Percentiles rank a stretch among this genome's conserved stretches.
These are phyloP conservation scores for Campylorhamphus procurvoides DNA, from an alignment of 2,113 vertebrate genomes.

Conservation along the genomic window DNA sequence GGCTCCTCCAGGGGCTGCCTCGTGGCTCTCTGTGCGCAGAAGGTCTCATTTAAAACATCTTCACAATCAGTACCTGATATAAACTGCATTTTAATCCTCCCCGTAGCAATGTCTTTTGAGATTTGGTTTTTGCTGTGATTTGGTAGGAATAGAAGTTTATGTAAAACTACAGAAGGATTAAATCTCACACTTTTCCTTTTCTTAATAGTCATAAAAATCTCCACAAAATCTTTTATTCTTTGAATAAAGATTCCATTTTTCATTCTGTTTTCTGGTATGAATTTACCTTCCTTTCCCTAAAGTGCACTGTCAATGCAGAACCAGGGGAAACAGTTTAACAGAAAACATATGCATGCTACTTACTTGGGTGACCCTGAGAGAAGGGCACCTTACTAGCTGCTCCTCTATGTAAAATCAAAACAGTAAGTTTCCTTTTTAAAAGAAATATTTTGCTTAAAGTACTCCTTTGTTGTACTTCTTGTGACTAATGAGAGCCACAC, in stretches of 20 bases:
- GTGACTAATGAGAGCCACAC: neutral
- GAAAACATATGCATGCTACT: neutral
- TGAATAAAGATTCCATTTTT: neutral
- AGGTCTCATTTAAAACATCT: neutral
- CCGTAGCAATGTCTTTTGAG: neutral
- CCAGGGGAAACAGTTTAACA: neutral
- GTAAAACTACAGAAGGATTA: neutral
- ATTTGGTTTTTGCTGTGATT: neutral
- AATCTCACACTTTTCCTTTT: neutral
- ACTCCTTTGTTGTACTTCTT: neutral
- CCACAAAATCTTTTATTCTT: neutral
- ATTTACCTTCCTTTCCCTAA: neutral
- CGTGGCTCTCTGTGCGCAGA: neutral
- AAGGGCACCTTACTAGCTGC: neutral
- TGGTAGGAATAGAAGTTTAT: neutral
- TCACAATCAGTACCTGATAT: neutral
- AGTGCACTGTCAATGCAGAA: neutral
- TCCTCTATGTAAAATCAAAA: neutral
- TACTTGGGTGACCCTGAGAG: neutral
- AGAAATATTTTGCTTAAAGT: neutral
- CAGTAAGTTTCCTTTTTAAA: neutral
- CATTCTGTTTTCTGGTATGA: neutral
- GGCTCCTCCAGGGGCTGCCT: neutral
- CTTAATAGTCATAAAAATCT: neutral
- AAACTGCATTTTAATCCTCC: fast-evolving